Conservation (phyloP, 2,888 invertebrate genomes). For the Ecdyonurus torrentis region DNA sequence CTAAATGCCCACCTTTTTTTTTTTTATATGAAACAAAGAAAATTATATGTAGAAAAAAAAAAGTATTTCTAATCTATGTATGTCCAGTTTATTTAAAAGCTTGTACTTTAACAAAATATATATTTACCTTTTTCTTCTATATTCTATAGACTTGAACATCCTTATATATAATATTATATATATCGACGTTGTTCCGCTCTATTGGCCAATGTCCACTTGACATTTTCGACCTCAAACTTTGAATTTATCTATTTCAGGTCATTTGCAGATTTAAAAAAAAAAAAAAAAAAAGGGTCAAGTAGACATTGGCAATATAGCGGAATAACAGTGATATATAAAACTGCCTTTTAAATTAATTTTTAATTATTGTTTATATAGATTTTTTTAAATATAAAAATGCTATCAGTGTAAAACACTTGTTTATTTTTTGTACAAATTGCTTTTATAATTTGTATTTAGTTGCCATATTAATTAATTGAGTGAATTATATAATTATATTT, state of each 20-base stretch:
- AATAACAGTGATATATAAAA: no score
- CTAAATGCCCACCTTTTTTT: not conserved
- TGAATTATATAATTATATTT: not conserved
- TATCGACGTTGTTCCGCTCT: no score
- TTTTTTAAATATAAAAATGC: not conserved
- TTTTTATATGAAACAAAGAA: not conserved
- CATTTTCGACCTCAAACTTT: no score
- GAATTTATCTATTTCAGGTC: no score
- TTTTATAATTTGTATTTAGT: not conserved
- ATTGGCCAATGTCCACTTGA: no score
- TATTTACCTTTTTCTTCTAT: not conserved
- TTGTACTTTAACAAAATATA: no score
- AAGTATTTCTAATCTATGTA: not conserved
- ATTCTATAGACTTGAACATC: not conserved
- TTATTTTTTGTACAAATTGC: not conserved
- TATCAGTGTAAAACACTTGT: not conserved
- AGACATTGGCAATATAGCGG: no score
- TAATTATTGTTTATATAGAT: not conserved
- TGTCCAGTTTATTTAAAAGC: not conserved
- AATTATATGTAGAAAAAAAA: not conserved
- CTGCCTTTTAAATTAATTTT: not conserved
- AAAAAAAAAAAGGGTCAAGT: no score
- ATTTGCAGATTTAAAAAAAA: no score
- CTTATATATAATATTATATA: no score
- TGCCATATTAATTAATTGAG: not conserved